phyloP scores from a whole-genome alignment of 2,888 invertebrate genomes.

The Hypselothyrea guttata region DNA sequence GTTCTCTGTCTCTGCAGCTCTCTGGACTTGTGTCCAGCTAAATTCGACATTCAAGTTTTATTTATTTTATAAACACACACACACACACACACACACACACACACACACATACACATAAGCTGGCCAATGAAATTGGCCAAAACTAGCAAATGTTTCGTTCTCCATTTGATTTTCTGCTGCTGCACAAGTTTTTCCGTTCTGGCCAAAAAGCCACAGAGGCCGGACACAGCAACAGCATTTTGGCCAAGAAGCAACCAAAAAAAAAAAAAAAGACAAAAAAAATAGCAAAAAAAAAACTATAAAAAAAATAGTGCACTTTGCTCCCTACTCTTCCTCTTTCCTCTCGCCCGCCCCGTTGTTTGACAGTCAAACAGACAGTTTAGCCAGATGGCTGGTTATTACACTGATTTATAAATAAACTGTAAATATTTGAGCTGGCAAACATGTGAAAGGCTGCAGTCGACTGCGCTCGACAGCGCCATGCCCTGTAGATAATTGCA shows the following conservation, averaged over 20 bases:
- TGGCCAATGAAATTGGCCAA: slow-evolving; percentile 72
- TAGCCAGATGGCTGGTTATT: slow-evolving; percentile 72
- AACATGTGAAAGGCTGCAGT: slow-evolving; percentile 14
- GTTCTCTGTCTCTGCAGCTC: too few relatives aligned
- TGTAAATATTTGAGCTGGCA: slow-evolving; percentile 67
- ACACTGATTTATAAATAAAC: slow-evolving; percentile 76
- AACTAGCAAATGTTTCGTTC: slow-evolving; percentile 68
- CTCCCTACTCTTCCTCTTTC: neutral
- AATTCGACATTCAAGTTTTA: slow-evolving; percentile 62
- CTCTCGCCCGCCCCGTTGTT: slow-evolving; percentile 6
- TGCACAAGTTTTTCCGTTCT: slow-evolving; percentile 46
- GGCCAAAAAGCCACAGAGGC: slow-evolving; percentile 26
- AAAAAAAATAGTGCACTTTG: neutral
- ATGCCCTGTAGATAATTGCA: too few relatives aligned
- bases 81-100: slow-evolving; percentile 37
- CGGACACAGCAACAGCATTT: slow-evolving; percentile 46
- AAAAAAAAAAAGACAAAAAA: too few relatives aligned
- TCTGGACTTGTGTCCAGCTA: slow-evolving; percentile 27
- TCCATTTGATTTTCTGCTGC: neutral
- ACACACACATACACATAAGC: neutral
- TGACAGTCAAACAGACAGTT: slow-evolving; percentile 54
- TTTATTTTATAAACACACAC: slow-evolving; percentile 59
- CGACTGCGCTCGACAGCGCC: neutral
- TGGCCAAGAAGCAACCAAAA: too few relatives aligned
- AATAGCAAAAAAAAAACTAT: slow-evolving; percentile 19